Conservation (phyloP, 2,888 invertebrate genomes). For the Leptinotarsa rubiginosa region DNA sequence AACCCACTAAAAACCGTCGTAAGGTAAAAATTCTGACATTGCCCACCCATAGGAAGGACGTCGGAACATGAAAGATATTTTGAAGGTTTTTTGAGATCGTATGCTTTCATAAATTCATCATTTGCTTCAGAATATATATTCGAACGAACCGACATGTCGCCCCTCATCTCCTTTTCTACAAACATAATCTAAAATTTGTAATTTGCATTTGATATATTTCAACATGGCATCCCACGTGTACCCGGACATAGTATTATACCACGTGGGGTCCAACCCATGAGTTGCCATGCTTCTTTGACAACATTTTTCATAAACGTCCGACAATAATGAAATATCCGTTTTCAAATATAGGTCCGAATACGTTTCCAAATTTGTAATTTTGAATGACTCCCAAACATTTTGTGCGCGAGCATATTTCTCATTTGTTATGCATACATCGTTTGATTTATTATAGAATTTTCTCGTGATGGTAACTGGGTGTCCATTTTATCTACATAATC, state of each 20-base stretch:
- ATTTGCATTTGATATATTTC: constrained; percentile 50
- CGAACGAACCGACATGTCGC: constrained; percentile 30
- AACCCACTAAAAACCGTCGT: constrained; percentile 31
- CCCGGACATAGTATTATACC: constrained; percentile 27
- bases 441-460: constrained; percentile 21
- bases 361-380: constrained; percentile 41
- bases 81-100: constrained; percentile 48
- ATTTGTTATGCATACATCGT: constrained; percentile 20
- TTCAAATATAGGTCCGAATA: constrained; percentile 52
- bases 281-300: constrained; percentile 35
- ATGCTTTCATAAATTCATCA: constrained; percentile 58
- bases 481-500: constrained; percentile 17
- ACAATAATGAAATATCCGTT: constrained; percentile 52
- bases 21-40: constrained; percentile 53
- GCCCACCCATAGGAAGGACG: constrained; percentile 47
- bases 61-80: constrained; percentile 55
- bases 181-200: constrained; percentile 50
- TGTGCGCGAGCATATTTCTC: constrained; percentile 45
- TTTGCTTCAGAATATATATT: constrained; percentile 28
- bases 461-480: constrained; percentile 17
- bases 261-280: constrained; percentile 26
- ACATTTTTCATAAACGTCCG: constrained; percentile 57
- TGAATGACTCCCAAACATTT: constrained; percentile 2
- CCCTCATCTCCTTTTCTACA: constrained; percentile 48
- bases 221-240: constrained; percentile 27